phyloP scores from a whole-genome alignment of 2,888 invertebrate species.

The Apodemia duryi region DNA sequence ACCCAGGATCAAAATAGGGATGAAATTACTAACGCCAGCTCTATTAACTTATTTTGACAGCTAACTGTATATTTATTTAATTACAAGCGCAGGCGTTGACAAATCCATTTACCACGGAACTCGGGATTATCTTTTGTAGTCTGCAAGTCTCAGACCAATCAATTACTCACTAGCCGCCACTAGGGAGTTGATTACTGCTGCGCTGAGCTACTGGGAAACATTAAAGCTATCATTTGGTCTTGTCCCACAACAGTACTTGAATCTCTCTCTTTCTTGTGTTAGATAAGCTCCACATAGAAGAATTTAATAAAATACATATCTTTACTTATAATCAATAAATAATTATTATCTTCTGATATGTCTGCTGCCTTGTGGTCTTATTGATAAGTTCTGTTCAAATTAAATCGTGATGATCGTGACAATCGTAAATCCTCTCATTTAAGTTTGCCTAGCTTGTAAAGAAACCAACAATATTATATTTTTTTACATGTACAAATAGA shows the following conservation, averaged over 20 bases:
- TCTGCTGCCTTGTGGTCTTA: too few relatives aligned
- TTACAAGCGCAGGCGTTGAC: slow-evolving; percentile 68
- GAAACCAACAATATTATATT: too few relatives aligned
- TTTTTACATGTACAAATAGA: too few relatives aligned
- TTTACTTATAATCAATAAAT: too few relatives aligned
- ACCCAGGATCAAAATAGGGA: neutral
- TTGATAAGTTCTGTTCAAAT: too few relatives aligned
- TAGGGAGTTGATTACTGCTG: slow-evolving; percentile 62
- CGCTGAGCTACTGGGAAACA: slow-evolving; percentile 43
- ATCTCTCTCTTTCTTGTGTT: neutral
- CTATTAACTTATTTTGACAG: neutral
- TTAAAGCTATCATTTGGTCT: slow-evolving; percentile 30
- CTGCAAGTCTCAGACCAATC: slow-evolving; percentile 69
- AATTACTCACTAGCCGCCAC: slow-evolving; percentile 54
- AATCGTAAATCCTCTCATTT: too few relatives aligned
- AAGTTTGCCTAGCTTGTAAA: too few relatives aligned
- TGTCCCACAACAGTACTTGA: slow-evolving; percentile 40
- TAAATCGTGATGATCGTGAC: too few relatives aligned
- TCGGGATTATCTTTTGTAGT: slow-evolving; percentile 70
- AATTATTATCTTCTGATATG: too few relatives aligned
- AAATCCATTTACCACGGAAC: slow-evolving; percentile 67
- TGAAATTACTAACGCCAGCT: neutral
- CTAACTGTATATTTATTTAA: slow-evolving; percentile 64
- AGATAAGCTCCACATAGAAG: neutral
- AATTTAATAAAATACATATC: neutral